Base-by-base conservation (phyloP, 2,888 invertebrate genomes). In the Pycnomerus fuliginosus region DNA sequence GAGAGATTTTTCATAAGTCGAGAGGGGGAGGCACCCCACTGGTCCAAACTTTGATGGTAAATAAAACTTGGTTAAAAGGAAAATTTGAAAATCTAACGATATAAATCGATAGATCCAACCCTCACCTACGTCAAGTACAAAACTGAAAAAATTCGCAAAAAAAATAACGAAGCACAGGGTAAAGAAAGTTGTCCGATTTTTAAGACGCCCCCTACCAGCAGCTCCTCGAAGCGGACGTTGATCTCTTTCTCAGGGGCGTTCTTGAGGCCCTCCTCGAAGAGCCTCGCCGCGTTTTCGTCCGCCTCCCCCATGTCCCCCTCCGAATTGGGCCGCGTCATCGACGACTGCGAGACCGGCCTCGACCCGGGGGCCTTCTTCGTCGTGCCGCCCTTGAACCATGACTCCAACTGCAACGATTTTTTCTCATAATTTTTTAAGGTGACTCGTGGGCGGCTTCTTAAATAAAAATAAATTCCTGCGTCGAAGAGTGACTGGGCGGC, bases 201-300 rank as follows among this genome's bases (percentile, higher is more conserved):
- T n/a, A n/a, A n/a, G n/a, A n/a, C n/a, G n/a, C n/a, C n/a, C n/a
- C n/a, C n/a, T 61, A 90, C 89, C 76, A 91, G 75, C 82, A 90
- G 84, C 67, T 85, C 84, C 71, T 91, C 90, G 65, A 90, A 90
- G 57, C 82, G 79, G 38, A 79, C 73, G 62, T 84, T 81, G 55
- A 89, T 78, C 59, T 87, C 84, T 14, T 78, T 76, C 48, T 87
- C 85, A 58, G 83, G 81, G 67, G 85, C 75, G 30, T 76, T 76
- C 58, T 82, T 80, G 56, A 87, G 80, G 65, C 75, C 75, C 64
- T 74, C 77, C 52, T 76, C 74, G 61, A 77, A 78, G 47, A 71
- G 66, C 30, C 72, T 58, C 13, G 56, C 69, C 39, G 74, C 73
- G 31, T 76, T 77, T 45, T 78, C 77, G 50, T 80, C 80, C 49